Evolutionary conservation across 2,113 vertebrate species (phyloP), one percentile per base, ranked within the genome.

Genomic region (Martes martes): DNA sequence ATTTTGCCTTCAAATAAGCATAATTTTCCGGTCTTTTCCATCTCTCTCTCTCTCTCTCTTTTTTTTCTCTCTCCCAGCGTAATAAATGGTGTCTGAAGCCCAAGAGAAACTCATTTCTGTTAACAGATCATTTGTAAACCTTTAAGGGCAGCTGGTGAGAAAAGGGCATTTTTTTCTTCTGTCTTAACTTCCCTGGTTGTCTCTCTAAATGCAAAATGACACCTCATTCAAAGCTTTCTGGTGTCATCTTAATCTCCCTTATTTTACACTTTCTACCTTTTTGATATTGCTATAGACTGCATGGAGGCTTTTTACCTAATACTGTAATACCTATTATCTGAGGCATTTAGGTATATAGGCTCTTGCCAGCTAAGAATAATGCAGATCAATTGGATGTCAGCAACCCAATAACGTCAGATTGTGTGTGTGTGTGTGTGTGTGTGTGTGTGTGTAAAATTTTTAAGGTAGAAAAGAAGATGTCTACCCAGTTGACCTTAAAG

Each of bases 341-440:
- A 98, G 98, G 97, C 52, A 98, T 98, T 98, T 98, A 98, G 96
- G 92, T 73, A 71, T 94, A 93, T 65, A 92, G 86, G 89, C 89
- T 97, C 94, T 98, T 98, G 96, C 98, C 98, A 98, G 98, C 97
- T 89, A 98, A 98, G 95, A 98, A 98, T 98, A 99, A 98, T 98
- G 97, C 97, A 98, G 98, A 99, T 99, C 98, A 98, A 3, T 98
- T 98, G 98, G 94, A 98, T 98, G 98, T 98, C 98, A 99, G 98
- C 84, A 96, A 98, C 86, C 97, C 98, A 98, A 92, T 98, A 98
- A 98, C 98, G 96, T 98, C 95, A 97, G 98, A 98, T 89, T 89
- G 21, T 50, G 16, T 93, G 55, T 57, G 55, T 57, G 55, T 55
- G 55, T 19, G 55, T 55, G 55, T 19, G 55, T 55, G 55, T 55